Percentiles rank a stretch among this genome's conserved stretches.
phyloP scores from a whole-genome alignment of 2,797 vertebrate species.

The Falco rusticolus region DNA sequence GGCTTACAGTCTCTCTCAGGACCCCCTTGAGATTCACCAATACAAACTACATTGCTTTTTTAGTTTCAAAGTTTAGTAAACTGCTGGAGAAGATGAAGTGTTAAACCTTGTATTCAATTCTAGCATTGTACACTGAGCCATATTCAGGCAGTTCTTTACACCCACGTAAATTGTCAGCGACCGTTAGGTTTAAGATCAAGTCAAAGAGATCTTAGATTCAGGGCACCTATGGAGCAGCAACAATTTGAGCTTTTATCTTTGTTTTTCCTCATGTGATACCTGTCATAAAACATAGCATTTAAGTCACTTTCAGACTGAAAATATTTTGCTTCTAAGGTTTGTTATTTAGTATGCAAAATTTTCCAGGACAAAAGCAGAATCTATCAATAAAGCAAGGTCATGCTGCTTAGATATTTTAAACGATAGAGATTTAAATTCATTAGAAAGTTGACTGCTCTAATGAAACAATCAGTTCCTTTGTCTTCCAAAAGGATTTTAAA shows the following conservation, averaged over 20 bases:
- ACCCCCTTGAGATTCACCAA: neutral
- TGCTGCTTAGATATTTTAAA: neutral
- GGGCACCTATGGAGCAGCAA: neutral
- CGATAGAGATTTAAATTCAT: neutral
- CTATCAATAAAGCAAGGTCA: neutral
- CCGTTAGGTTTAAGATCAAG: accelerated
- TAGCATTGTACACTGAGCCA: too few relatives aligned
- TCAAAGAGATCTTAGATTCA: neutral
- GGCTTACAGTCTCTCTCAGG: too few relatives aligned
- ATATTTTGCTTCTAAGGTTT: neutral
- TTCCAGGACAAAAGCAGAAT: neutral
- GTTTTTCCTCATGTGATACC: neutral
- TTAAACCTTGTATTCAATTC: neutral
- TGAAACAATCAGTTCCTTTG: constrained; percentile 52
- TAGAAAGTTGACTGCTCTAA: constrained; percentile 12
- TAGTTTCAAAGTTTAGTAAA: neutral
- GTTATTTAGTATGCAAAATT: neutral
- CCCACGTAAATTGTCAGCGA: accelerated
- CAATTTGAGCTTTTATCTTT: neutral
- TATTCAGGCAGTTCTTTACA: neutral
- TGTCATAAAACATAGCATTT: neutral
- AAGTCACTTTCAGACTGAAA: neutral
- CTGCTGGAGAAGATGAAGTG: neutral
- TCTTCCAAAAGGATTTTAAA: constrained; percentile 39
- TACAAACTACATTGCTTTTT: neutral